These are phyloP conservation scores for Percina caprodes DNA, from an alignment of 2,113 vertebrate species.

Conservation along the genomic window DNA sequence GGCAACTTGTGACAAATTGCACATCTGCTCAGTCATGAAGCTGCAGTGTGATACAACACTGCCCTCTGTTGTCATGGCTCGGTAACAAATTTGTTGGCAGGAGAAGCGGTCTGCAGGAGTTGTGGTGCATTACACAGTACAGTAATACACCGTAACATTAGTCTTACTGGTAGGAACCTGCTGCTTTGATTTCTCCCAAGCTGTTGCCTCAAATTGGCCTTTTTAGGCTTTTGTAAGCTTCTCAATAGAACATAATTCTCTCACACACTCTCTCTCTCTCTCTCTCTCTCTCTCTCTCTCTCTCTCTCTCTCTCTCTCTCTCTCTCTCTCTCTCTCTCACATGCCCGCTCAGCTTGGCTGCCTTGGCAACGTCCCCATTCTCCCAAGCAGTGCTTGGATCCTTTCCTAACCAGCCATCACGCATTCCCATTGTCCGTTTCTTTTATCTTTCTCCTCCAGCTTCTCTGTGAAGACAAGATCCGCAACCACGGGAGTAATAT, in stretches of 20 bases:
- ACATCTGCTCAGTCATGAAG: slow-evolving; percentile 10
- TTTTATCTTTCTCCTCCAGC: slow-evolving; percentile 71
- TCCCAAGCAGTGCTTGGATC: slow-evolving; percentile 62
- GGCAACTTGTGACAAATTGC: not conserved
- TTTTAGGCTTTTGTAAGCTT: slow-evolving; percentile 52
- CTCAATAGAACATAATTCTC: slow-evolving; percentile 38
- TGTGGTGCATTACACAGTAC: slow-evolving; percentile 12
- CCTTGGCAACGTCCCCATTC: slow-evolving; percentile 47
- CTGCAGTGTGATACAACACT: slow-evolving; percentile 49
- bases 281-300: no score
- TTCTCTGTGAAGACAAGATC: slow-evolving; percentile 73
- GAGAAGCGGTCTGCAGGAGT: slow-evolving; percentile 31
- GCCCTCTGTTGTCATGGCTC: slow-evolving; percentile 69
- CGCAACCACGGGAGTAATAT: slow-evolving; percentile 55
- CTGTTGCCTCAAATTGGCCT: slow-evolving; percentile 41
- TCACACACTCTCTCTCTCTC: not conserved
- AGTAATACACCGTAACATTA: not conserved
- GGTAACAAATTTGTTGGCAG: slow-evolving; percentile 29
- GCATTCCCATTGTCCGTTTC: slow-evolving; percentile 65
- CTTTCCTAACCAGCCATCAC: slow-evolving; percentile 49
- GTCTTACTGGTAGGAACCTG: slow-evolving; percentile 17
- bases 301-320: no score
- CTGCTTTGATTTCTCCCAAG: slow-evolving; percentile 37
- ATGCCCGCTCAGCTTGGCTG: slow-evolving; percentile 31
- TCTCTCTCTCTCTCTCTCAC: no score